A percentile compares a stretch with the other conserved stretches of the same genome.
These are phyloP conservation scores for Zaprionus camerounensis DNA, from an alignment of 1,140 invertebrate genomes.

Conservation along the genomic window DNA sequence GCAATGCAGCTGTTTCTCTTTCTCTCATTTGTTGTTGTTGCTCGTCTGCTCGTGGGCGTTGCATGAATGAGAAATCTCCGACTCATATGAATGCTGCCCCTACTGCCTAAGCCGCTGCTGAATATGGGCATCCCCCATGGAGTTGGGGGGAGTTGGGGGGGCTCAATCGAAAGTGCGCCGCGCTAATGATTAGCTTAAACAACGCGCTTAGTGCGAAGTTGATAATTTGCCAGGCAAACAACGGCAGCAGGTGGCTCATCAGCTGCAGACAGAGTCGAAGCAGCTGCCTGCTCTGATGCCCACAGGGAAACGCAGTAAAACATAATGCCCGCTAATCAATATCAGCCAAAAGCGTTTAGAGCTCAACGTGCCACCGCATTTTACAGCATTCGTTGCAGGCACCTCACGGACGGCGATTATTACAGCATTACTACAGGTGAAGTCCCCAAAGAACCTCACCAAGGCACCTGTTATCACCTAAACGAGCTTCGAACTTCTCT, in stretches of 20 bases:
- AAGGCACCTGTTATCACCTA: not conserved
- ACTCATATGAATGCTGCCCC: not conserved
- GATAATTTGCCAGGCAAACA: slow-evolving; percentile 60
- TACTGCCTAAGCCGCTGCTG: not conserved
- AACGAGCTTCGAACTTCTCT: not conserved
- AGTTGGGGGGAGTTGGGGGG: not conserved
- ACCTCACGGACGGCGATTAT: not conserved
- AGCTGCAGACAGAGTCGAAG: not conserved
- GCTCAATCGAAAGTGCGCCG: slow-evolving; percentile 24
- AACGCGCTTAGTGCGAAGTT: slow-evolving; percentile 52
- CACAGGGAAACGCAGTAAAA: slow-evolving; percentile 41
- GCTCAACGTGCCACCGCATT: not conserved
- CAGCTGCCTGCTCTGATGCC: slow-evolving; percentile 26
- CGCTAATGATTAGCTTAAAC: slow-evolving; percentile 59
- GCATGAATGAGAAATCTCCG: slow-evolving; percentile 29
- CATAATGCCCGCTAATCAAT: slow-evolving; percentile 63
- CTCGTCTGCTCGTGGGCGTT: slow-evolving; percentile 21
- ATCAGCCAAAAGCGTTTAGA: slow-evolving; percentile 58
- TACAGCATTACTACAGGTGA: not conserved
- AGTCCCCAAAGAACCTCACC: not conserved
- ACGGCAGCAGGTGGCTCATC: slow-evolving; percentile 62
- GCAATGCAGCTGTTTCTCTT: slow-evolving; percentile 25
- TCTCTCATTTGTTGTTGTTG: not conserved
- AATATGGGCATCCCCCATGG: not conserved
- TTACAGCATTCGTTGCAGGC: slow-evolving; percentile 18